Evolutionary conservation across 2,113 vertebrate species (phyloP).

Genomic region (Zosterops pallidus): DNA sequence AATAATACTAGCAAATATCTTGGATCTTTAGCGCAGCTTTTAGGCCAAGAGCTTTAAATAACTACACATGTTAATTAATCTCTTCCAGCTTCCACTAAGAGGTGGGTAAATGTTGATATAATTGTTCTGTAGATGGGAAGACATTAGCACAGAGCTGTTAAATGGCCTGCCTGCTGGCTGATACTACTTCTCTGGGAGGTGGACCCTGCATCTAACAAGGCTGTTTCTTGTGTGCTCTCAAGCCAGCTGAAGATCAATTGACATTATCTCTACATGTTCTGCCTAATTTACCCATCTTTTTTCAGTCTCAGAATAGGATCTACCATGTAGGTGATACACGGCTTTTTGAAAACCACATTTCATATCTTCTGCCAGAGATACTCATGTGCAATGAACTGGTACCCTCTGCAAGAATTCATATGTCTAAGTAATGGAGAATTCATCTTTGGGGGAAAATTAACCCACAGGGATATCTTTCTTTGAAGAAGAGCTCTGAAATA

Average conservation of each 20-base stretch:
- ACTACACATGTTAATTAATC: constrained; percentile 12
- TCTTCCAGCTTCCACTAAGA: not conserved
- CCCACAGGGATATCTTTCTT: not conserved
- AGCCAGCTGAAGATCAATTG: not conserved
- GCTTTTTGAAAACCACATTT: not conserved
- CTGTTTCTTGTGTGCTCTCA: not conserved
- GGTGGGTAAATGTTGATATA: not conserved
- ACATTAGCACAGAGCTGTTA: not conserved
- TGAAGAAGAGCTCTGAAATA: not conserved
- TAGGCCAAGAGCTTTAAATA: constrained; percentile 15
- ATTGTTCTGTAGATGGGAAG: not conserved
- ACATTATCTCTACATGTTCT: not conserved
- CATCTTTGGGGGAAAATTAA: not conserved
- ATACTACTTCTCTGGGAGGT: not conserved
- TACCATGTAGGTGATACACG: not conserved
- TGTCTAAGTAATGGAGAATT: not conserved
- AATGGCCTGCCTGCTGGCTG: not conserved
- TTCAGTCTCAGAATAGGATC: not conserved
- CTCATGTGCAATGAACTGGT: not conserved
- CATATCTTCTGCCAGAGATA: not conserved
- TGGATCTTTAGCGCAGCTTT: not conserved
- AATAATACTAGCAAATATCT: not conserved
- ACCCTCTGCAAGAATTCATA: not conserved
- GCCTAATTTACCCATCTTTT: not conserved
- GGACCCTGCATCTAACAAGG: not conserved